Evolutionary conservation across 30 jellyfish, hydroid and myxozoan genomes (phyloP).

Genomic region (Chironex yamaguchii): DNA sequence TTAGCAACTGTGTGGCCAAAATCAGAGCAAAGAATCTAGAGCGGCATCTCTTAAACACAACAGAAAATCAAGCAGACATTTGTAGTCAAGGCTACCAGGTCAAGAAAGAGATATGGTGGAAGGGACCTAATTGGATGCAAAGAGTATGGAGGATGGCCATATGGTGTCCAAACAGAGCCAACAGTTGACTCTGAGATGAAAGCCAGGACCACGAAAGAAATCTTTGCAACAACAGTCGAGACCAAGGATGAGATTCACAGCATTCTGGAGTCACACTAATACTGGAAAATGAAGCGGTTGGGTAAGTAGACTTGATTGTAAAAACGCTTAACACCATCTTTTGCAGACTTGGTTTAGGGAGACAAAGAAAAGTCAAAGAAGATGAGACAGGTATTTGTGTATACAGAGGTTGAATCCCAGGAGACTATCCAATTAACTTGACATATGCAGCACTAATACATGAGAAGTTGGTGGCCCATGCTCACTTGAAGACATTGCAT

Average conservation of each 20-base stretch:
- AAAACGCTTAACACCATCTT: too few species aligned
- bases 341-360: too few species aligned
- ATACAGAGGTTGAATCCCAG: not conserved
- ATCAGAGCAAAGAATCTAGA: slow-evolving; percentile 30
- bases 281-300: slow-evolving; percentile 63
- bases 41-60: not conserved
- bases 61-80: not conserved
- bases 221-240: not conserved
- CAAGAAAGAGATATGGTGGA: not conserved
- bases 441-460: not conserved
- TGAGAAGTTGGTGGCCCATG: slow-evolving; percentile 2
- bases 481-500: slow-evolving; percentile 6
- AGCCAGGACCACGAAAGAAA: not conserved
- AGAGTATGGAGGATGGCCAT: not conserved
- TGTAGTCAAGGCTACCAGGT: not conserved
- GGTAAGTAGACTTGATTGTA: too few species aligned
- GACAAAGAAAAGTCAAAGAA: too few species aligned
- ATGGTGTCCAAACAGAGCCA: not conserved
- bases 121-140: not conserved
- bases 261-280: slow-evolving; percentile 16
- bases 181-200: not conserved
- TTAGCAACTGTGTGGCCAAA: slow-evolving; percentile 17
- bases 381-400: not conserved
- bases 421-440: not conserved
- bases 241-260: slow-evolving; percentile 41